phyloP scores from a whole-genome alignment of 2,113 vertebrate species.

The Eubucco bourcierii region DNA sequence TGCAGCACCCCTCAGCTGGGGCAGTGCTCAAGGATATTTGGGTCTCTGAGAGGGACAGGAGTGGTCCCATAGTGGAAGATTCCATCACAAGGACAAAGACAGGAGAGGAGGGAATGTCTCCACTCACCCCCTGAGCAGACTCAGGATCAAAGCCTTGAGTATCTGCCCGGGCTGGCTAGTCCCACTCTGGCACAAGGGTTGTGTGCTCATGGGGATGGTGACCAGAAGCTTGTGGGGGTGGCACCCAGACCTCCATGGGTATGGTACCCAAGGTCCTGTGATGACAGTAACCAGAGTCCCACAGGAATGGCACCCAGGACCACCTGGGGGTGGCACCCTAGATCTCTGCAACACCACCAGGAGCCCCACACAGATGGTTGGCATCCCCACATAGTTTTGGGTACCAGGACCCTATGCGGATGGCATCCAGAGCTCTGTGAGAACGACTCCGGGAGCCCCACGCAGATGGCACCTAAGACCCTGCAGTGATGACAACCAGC shows the following conservation, averaged over 20 bases:
- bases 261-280: neutral
- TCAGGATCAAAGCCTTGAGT: rapidly evolving
- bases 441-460: no score
- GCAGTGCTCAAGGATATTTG: rapidly evolving
- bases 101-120: rapidly evolving
- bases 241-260: neutral
- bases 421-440: no score
- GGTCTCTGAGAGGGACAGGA: rapidly evolving
- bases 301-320: neutral
- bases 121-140: rapidly evolving
- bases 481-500: no score
- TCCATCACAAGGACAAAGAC: rapidly evolving
- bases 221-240: neutral
- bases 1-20: rapidly evolving
- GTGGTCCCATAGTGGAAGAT: rapidly evolving
- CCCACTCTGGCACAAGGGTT: rapidly evolving
- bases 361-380: no score
- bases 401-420: neutral
- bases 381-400: no score
- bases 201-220: rapidly evolving
- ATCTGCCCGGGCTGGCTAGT: rapidly evolving
- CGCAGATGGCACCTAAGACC: no score
- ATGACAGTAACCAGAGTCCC: neutral
- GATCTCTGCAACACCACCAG: no score
- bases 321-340: no score